These are phyloP conservation scores for Hoplostethus atlanticus DNA, from an alignment of 2,797 vertebrate species.

Conservation along the genomic window DNA sequence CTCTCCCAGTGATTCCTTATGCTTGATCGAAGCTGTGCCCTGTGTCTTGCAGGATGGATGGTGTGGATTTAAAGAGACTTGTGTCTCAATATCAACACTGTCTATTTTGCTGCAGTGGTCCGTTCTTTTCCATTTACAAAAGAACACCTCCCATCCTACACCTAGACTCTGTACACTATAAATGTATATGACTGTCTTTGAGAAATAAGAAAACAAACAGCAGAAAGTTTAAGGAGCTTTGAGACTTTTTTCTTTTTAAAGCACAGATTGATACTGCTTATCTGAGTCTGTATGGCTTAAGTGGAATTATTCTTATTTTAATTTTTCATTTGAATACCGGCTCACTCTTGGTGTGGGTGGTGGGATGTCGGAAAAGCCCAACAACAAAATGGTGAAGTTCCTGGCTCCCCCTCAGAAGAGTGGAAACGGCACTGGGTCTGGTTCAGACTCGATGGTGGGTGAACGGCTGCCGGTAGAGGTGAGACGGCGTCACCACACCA, in stretches of 20 bases:
- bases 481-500: constrained; percentile 95
- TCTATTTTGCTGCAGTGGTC: constrained; percentile 71
- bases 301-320: constrained; percentile 75
- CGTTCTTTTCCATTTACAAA: constrained; percentile 72
- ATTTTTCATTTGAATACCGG: constrained; percentile 59
- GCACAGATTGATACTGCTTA: constrained; percentile 44
- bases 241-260: constrained; percentile 42
- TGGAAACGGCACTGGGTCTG: constrained; percentile 90
- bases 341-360: constrained; percentile 74
- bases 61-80: constrained; percentile 76
- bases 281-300: constrained; percentile 61
- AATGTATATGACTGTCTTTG: constrained; percentile 70
- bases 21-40: constrained; percentile 69
- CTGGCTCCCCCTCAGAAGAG: constrained; percentile 88
- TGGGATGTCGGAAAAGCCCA: constrained; percentile 87
- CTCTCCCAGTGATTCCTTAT: constrained; percentile 76
- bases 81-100: constrained; percentile 68
- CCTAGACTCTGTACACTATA: constrained; percentile 59
- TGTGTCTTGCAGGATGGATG: constrained; percentile 83
- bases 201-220: constrained; percentile 49
- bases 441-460: constrained; percentile 92
- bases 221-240: constrained; percentile 33
- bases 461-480: constrained; percentile 88
- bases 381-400: constrained; percentile 87
- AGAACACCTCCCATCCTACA: constrained; percentile 76